Conservation (phyloP, 2,113 vertebrate species). For the Salvelinus namaycush region DNA sequence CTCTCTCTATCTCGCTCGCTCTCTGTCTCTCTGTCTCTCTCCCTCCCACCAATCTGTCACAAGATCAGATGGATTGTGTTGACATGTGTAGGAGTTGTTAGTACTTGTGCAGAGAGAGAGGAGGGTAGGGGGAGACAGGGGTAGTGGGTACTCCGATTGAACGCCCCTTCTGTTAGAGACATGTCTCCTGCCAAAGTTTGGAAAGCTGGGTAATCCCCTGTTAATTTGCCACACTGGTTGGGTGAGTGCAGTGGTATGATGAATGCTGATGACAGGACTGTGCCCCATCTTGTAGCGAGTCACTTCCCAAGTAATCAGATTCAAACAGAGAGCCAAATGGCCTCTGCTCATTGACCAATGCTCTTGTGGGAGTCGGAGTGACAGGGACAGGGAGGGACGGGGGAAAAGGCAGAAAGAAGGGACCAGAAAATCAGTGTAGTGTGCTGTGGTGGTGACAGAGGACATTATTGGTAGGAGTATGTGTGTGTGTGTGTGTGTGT, state of each 20-base stretch:
- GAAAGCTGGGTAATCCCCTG: constrained; percentile 65
- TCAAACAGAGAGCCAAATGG: constrained; percentile 68
- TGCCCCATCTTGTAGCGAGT: constrained; percentile 61
- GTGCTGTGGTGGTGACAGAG: constrained; percentile 55
- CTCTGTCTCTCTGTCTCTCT: background rate
- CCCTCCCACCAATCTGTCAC: constrained; percentile 47
- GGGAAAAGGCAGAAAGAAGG: background rate
- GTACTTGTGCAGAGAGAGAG: constrained; percentile 24
- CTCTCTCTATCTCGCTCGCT: constrained; percentile 26
- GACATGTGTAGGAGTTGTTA: constrained; percentile 63
- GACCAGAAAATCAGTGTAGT: constrained; percentile 19
- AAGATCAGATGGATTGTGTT: constrained; percentile 54
- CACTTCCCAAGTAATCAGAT: constrained; percentile 64
- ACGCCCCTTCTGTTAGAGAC: constrained; percentile 47
- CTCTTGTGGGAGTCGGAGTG: constrained; percentile 62
- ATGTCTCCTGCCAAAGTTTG: constrained; percentile 54
- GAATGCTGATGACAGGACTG: constrained; percentile 74
- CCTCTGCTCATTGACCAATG: constrained; percentile 69
- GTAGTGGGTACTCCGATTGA: background rate
- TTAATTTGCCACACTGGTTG: constrained; percentile 57
- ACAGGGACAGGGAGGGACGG: constrained; percentile 32
- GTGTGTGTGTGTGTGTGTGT: no score
- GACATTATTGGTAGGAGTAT: constrained; percentile 46
- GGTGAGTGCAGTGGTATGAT: constrained; percentile 63
- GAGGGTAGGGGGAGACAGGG: constrained; percentile 34